These are phyloP conservation scores for Neosilurus mollespiculum DNA, from an alignment of 2,797 vertebrate species.

Conservation along the genomic window DNA sequence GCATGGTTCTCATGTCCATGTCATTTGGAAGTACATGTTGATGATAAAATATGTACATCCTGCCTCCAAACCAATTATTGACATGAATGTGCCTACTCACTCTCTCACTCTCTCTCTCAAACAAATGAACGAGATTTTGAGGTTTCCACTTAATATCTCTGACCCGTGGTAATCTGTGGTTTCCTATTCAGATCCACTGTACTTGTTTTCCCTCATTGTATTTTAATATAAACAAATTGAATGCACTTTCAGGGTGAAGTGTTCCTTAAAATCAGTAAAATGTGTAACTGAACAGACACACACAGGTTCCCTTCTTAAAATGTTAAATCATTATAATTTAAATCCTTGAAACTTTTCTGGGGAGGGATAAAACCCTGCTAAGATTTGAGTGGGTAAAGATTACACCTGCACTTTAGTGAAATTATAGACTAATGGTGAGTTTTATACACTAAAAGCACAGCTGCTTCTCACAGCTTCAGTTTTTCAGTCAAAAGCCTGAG, in stretches of 20 bases:
- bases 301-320: neutral
- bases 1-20: too few relatives aligned
- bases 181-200: too few relatives aligned
- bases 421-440: constrained; percentile 20
- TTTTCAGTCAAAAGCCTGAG: constrained; percentile 17
- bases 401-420: constrained; percentile 7
- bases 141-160: too few relatives aligned
- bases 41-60: too few relatives aligned
- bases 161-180: too few relatives aligned
- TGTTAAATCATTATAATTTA: neutral
- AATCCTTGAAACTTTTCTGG: neutral
- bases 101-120: too few relatives aligned
- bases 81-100: too few relatives aligned
- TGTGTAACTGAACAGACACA: neutral
- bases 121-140: too few relatives aligned
- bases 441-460: constrained; percentile 16
- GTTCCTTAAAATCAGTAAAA: neutral
- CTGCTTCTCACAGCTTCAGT: constrained; percentile 16
- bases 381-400: neutral
- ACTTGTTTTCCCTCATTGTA: neutral
- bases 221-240: neutral
- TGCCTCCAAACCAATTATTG: too few relatives aligned
- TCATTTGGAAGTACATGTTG: too few relatives aligned
- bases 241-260: too few relatives aligned
- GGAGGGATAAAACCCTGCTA: neutral